phyloP scores from a whole-genome alignment of 2,113 vertebrate genomes.

The Herpailurus yagouaroundi region DNA sequence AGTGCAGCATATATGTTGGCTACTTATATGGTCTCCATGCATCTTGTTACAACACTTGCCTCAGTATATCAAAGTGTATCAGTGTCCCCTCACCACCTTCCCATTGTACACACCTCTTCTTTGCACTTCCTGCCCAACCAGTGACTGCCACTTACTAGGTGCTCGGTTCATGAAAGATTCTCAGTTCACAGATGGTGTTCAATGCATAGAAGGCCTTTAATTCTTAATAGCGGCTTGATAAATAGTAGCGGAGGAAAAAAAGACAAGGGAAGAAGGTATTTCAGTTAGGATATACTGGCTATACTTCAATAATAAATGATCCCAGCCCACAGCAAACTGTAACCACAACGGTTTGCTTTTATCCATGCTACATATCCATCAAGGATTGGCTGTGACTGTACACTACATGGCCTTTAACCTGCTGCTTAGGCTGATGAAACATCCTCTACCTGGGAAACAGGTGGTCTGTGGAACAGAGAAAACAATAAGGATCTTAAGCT shows the following conservation, averaged over 20 bases:
- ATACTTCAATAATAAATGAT: background rate
- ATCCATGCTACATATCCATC: fast-evolving
- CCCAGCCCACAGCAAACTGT: background rate
- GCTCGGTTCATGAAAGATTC: background rate
- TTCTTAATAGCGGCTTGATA: background rate
- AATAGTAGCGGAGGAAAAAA: background rate
- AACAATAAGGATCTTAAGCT: background rate
- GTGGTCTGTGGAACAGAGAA: background rate
- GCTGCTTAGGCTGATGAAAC: background rate
- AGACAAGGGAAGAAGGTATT: background rate
- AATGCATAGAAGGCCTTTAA: background rate
- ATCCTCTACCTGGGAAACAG: background rate
- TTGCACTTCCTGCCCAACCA: background rate
- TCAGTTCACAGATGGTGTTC: background rate
- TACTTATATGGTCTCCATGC: background rate
- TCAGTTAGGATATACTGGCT: background rate
- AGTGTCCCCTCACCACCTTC: background rate
- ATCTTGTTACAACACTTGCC: background rate
- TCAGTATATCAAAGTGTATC: background rate
- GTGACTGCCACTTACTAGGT: background rate
- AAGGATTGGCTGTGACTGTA: background rate
- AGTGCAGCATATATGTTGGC: background rate
- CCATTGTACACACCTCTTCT: background rate
- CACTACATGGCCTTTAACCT: background rate
- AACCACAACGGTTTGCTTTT: background rate